A percentile compares a stretch with the other conserved stretches of the same genome.
Evolutionary conservation across 1,140 invertebrate species (phyloP).

Genomic region (Anoplolepis gracilipes): DNA sequence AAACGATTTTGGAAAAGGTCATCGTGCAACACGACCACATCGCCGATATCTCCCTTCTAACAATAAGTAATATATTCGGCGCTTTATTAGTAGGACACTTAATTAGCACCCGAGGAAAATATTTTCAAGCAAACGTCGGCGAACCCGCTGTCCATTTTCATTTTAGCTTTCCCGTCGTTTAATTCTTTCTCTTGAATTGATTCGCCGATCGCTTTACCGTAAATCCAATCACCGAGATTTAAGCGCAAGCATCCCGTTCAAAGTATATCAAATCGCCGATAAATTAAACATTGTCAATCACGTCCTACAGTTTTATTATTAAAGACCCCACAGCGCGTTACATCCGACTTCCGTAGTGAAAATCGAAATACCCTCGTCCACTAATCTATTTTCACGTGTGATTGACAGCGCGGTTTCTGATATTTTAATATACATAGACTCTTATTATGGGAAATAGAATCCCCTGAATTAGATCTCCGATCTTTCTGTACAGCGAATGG

Average conservation of each 20-base stretch:
- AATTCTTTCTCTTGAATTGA: slow-evolving; percentile 25
- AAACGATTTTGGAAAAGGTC: background rate
- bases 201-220: slow-evolving; percentile 14
- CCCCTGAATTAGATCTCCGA: slow-evolving; percentile 47
- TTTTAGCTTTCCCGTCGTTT: slow-evolving; percentile 22
- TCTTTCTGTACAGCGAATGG: slow-evolving; percentile 5
- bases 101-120: slow-evolving; percentile 31
- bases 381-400: slow-evolving; percentile 41
- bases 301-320: slow-evolving; percentile 14
- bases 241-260: background rate
- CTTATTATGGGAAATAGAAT: slow-evolving; percentile 55
- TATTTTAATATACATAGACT: slow-evolving; percentile 31
- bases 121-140: slow-evolving; percentile 23
- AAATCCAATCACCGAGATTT: slow-evolving; percentile 22
- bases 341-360: slow-evolving; percentile 1
- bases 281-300: slow-evolving; percentile 46
- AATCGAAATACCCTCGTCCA: slow-evolving; percentile 20
- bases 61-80: slow-evolving; percentile 38
- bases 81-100: slow-evolving; percentile 31
- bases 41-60: background rate
- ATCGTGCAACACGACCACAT: background rate
- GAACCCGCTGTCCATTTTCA: slow-evolving; percentile 32
- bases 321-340: background rate
- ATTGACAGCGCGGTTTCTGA: slow-evolving; percentile 26
- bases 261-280: slow-evolving; percentile 14